phyloP scores from a whole-genome alignment of 2,888 invertebrate genomes.

The Cerastis rubricosa region DNA sequence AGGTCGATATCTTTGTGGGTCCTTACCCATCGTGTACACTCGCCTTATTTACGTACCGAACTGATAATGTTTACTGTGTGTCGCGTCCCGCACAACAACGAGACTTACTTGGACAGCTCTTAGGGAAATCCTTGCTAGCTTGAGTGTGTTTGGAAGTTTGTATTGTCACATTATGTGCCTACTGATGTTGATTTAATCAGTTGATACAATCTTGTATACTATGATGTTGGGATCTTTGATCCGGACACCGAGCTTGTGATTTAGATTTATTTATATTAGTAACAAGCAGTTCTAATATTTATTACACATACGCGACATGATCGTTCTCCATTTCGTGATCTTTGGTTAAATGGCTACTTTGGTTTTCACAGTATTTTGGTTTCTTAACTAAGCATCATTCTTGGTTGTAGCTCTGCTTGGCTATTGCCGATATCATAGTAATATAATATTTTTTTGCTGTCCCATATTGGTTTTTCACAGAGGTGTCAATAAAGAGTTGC shows the following conservation, averaged over 20 bases:
- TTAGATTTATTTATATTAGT: background rate
- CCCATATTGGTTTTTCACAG: background rate
- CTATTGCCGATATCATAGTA: background rate
- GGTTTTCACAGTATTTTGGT: background rate
- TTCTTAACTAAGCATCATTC: background rate
- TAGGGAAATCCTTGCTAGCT: constrained; percentile 5
- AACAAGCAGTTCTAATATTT: background rate
- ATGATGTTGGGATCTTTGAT: background rate
- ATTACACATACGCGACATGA: background rate
- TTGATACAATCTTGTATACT: background rate
- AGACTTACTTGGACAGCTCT: constrained; percentile 20
- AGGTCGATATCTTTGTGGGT: constrained; percentile 20
- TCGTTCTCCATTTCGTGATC: background rate
- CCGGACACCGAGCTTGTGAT: background rate
- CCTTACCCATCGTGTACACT: constrained; percentile 32
- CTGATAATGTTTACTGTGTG: constrained; percentile 46
- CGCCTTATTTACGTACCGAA: constrained; percentile 49
- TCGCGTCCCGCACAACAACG: constrained; percentile 15
- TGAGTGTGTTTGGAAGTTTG: background rate
- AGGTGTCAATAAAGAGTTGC: background rate
- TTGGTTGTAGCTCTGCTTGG: background rate
- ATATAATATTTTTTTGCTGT: background rate
- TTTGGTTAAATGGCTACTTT: background rate
- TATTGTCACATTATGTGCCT: background rate
- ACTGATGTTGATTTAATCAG: background rate